Base-by-base conservation (phyloP, 2,113 vertebrate genomes). In the Nipponia nippon region DNA sequence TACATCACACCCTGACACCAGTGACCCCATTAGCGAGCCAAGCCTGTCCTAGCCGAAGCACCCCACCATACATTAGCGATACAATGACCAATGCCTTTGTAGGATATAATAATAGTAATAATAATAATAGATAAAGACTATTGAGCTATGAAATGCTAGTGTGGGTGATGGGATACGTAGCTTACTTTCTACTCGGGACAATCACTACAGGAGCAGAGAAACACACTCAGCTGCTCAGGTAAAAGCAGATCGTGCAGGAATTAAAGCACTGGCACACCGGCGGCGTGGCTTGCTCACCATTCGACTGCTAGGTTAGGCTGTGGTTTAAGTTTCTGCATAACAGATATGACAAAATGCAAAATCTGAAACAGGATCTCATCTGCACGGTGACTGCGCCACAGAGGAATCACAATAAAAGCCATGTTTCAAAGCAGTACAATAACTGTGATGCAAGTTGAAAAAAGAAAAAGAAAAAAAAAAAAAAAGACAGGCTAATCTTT, bases 1-100 rank as follows among this genome's bases (percentile, higher is more conserved):
- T 98, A 98, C 87, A 99, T 98, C 98, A 98, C 96, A 91, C 50
- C 56, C 91, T 97, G 98, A 97, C 98, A 97, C 16, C 3, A 78
- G 84, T 75, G 95, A 98, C 97, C 97, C 97, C 96, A 96, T 97
- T 92, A 98, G 94, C 1, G 8, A 97, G 76, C 93, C 46, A 25
- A 85, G 87, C 71, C 96, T 93, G 95, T 95, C 95, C 93, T 30
- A 76, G 90, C 58, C 2, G 6, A 61, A 89, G 83, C 92, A 89
- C 69, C 97, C 96, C 73, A 94, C 95, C 91, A 90, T 38, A 96
- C 83, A 91, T 83, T 85, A 96, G 93, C 93, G 96, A 90, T 65
- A 59, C 66, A 84, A 87, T 0, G 3, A 69, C 89, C 38, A 1
- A 92, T 49, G 91, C 85, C 63, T 59, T 76, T 75, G 70, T 83